phyloP scores from a whole-genome alignment of 2,113 vertebrate genomes.

The Sialia sialis region DNA sequence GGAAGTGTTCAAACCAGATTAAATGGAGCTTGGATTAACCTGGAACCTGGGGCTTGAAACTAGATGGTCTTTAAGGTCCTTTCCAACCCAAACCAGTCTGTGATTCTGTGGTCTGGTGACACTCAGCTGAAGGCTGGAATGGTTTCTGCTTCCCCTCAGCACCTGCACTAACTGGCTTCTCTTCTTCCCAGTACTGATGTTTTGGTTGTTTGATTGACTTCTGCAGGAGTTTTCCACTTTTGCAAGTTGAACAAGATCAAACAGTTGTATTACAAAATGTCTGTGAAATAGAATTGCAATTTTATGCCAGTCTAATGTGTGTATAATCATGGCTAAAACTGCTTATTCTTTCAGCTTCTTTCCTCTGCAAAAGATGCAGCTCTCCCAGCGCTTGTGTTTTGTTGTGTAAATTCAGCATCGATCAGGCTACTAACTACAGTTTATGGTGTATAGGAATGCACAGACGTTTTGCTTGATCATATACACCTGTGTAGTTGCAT shows the following conservation, averaged over 20 bases:
- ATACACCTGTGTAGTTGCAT: fast-evolving
- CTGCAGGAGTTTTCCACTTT: not conserved
- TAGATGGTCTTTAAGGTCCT: not conserved
- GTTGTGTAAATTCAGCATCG: not conserved
- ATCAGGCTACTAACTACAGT: not conserved
- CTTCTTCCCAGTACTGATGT: fast-evolving
- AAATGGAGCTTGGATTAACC: not conserved
- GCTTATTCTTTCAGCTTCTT: not conserved
- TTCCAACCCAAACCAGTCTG: not conserved
- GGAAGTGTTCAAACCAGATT: not conserved
- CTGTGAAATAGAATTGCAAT: fast-evolving
- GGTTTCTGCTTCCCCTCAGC: not conserved
- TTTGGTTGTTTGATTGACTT: not conserved
- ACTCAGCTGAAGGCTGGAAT: not conserved
- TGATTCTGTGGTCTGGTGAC: not conserved
- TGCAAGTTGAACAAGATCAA: fast-evolving
- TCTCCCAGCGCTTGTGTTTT: not conserved
- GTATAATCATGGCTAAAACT: not conserved
- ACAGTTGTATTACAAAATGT: not conserved
- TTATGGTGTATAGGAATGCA: fast-evolving
- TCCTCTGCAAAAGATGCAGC: not conserved
- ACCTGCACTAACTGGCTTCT: not conserved
- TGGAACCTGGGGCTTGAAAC: not conserved
- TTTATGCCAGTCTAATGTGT: not conserved
- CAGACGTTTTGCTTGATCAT: not conserved